Conservation (phyloP, 2,888 invertebrate genomes). For the Steromphala cineraria region DNA sequence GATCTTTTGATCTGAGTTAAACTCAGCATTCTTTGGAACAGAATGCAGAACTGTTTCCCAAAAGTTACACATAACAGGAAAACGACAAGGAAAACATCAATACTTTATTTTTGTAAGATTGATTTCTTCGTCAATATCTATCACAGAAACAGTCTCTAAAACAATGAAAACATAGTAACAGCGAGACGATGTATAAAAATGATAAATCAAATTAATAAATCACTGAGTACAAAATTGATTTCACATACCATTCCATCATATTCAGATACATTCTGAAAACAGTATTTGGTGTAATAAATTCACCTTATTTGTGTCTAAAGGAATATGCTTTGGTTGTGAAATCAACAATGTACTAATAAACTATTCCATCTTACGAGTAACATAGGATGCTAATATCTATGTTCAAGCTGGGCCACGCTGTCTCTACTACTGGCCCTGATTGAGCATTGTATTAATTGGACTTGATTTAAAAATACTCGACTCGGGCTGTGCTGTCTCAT, state of each 20-base stretch:
- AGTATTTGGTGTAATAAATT: too few species aligned
- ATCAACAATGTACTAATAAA: not conserved
- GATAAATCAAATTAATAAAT: not conserved
- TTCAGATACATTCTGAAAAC: too few species aligned
- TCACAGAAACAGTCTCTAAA: slow-evolving; percentile 15
- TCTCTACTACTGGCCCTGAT: not conserved
- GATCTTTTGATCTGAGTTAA: too few species aligned
- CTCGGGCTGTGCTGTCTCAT: not conserved
- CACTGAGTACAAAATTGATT: not conserved
- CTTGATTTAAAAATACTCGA: not conserved
- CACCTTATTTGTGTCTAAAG: not conserved
- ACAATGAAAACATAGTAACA: not conserved
- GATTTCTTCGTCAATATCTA: slow-evolving; percentile 5
- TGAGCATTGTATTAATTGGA: too few species aligned
- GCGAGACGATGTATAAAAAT: not conserved
- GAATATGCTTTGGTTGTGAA: not conserved
- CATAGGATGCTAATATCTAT: not conserved
- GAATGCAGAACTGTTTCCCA: too few species aligned
- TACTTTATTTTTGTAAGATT: slow-evolving; percentile 8
- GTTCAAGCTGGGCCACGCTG: not conserved
- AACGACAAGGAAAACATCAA: not conserved
- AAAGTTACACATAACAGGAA: too few species aligned
- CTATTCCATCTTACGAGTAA: not conserved
- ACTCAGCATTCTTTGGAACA: too few species aligned
- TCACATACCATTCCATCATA: too few species aligned